phyloP scores from a whole-genome alignment of 2,797 vertebrate genomes.

The Cyclopterus lumpus region DNA sequence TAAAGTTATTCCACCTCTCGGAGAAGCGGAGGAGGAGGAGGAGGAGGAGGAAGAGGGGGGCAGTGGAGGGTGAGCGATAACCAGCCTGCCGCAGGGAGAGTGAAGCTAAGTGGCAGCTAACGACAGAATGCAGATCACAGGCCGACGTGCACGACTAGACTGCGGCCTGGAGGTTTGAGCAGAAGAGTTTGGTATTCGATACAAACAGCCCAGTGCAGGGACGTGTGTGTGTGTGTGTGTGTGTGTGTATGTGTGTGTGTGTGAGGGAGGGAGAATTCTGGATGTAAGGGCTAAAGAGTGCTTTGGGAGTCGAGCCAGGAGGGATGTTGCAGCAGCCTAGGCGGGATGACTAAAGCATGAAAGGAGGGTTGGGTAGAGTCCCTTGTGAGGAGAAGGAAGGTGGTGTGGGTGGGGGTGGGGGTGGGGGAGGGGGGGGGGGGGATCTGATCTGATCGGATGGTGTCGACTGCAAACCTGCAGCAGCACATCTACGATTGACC shows the following conservation, averaged over 20 bases:
- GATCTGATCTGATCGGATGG: conserved; percentile 52
- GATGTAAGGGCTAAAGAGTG: conserved; percentile 65
- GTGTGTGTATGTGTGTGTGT: conserved; percentile 24
- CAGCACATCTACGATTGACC: conserved; percentile 26
- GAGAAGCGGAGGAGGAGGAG: conserved; percentile 14
- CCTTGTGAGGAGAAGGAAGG: conserved; percentile 44
- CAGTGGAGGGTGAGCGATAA: conserved; percentile 40
- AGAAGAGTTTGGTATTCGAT: conserved; percentile 59
- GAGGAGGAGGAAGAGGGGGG: conserved; percentile 10
- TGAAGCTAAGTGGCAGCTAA: conserved; percentile 68
- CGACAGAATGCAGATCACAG: conserved; percentile 75
- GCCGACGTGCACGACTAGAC: conserved; percentile 39
- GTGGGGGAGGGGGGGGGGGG: conserved; percentile 4
- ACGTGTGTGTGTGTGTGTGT: conserved; percentile 30
- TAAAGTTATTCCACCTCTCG: conserved; percentile 57
- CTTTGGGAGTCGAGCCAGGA: conserved; percentile 70
- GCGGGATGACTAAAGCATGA: conserved; percentile 72
- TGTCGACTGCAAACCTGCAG: conserved; percentile 52
- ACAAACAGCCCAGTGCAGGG: conserved; percentile 46
- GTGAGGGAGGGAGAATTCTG: conserved; percentile 18
- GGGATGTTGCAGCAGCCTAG: conserved; percentile 68
- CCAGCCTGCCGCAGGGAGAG: conserved; percentile 63
- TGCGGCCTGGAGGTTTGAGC: conserved; percentile 54
- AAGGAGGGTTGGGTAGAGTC: conserved; percentile 63
- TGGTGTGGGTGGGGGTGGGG: conserved; percentile 2